These are phyloP conservation scores for Plagodis dolabraria DNA, from an alignment of 2,888 invertebrate genomes.

Conservation along the genomic window DNA sequence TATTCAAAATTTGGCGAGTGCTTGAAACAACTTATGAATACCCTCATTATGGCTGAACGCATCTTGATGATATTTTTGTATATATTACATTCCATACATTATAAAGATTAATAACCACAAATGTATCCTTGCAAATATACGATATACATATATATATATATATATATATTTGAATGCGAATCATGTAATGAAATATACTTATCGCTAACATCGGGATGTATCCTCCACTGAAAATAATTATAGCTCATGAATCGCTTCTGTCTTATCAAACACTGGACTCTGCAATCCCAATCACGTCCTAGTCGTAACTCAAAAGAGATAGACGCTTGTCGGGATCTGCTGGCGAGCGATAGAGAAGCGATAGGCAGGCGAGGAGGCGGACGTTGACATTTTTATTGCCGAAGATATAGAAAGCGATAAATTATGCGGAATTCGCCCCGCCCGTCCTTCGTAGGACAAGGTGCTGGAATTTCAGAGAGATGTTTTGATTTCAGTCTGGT, in stretches of 20 bases:
- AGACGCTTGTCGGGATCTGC: constrained; percentile 48
- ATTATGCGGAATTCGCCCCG: constrained; percentile 56
- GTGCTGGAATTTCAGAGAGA: constrained; percentile 25
- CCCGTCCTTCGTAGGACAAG: constrained; percentile 29
- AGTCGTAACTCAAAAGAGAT: constrained; percentile 50
- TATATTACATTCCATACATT: no score
- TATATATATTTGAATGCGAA: no score
- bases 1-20: no score
- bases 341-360: constrained; percentile 50
- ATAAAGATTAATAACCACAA: background rate
- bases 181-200: background rate
- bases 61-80: no score
- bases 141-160: no score
- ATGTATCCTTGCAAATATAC: no score
- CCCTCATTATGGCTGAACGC: no score
- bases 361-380: constrained; percentile 54
- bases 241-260: constrained; percentile 27
- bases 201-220: constrained; percentile 13
- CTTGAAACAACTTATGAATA: no score
- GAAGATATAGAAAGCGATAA: constrained; percentile 68
- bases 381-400: constrained; percentile 77
- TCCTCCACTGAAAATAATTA: constrained; percentile 21
- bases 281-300: constrained; percentile 44
- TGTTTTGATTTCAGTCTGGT: constrained; percentile 6
- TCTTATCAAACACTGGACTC: constrained; percentile 30